These are phyloP conservation scores for Lucifuga dentata DNA, from an alignment of 2,113 vertebrate species.

Conservation along the genomic window DNA sequence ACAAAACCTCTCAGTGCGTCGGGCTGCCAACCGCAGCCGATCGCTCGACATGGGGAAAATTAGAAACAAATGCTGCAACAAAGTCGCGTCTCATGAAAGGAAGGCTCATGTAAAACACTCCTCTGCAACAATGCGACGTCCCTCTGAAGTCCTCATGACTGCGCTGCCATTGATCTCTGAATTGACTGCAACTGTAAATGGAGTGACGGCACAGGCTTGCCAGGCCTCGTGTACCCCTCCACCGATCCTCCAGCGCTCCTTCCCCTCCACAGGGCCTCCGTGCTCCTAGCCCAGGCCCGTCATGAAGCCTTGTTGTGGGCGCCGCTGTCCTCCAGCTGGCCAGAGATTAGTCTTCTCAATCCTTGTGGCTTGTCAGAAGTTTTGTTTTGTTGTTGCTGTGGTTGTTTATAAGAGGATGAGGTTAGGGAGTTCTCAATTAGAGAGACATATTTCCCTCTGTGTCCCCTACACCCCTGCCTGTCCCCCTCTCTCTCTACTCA, in stretches of 20 bases:
- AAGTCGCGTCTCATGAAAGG: slow-evolving; percentile 47
- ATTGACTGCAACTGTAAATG: slow-evolving; percentile 54
- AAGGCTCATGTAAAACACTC: slow-evolving; percentile 50
- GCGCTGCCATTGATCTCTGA: slow-evolving; percentile 58
- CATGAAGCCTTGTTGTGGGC: slow-evolving; percentile 63
- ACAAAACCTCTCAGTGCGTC: slow-evolving; percentile 48
- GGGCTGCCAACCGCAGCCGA: slow-evolving; percentile 38
- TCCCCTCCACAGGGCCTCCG: slow-evolving; percentile 37
- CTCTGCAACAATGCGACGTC: slow-evolving; percentile 70
- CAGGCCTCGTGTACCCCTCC: slow-evolving; percentile 5
- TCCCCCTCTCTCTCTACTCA: background rate
- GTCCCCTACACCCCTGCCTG: slow-evolving; percentile 9
- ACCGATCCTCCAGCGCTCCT: background rate
- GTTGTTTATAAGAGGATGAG: slow-evolving; percentile 65
- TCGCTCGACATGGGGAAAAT: slow-evolving; percentile 59
- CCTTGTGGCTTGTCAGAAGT: slow-evolving; percentile 67
- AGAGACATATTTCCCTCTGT: slow-evolving; percentile 28
- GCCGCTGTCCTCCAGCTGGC: slow-evolving; percentile 55
- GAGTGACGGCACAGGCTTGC: slow-evolving; percentile 26
- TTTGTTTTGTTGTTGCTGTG: slow-evolving; percentile 67
- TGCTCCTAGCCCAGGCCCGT: slow-evolving; percentile 13
- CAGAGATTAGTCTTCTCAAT: slow-evolving; percentile 15
- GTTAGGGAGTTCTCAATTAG: slow-evolving; percentile 55
- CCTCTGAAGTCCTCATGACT: slow-evolving; percentile 60
- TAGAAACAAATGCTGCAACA: slow-evolving; percentile 74